These are phyloP conservation scores for Halictus quadricinctus DNA, from an alignment of 2,888 invertebrate species.

Conservation along the genomic window DNA sequence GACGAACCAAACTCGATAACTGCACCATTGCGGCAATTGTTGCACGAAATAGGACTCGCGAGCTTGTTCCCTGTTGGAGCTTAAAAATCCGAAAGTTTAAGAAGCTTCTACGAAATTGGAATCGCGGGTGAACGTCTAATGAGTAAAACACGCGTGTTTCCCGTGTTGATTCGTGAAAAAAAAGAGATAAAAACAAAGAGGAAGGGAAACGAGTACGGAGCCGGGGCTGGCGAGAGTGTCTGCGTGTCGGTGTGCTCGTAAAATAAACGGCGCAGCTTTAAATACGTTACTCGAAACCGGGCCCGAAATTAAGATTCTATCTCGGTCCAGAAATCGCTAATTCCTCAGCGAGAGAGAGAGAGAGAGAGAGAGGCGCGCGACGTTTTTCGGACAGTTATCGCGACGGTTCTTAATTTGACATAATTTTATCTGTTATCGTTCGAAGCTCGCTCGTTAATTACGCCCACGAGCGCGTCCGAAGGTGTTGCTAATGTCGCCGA, in stretches of 20 bases:
- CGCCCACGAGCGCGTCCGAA: not conserved
- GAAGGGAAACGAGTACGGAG: not conserved
- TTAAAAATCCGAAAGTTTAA: not conserved
- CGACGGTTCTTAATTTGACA: constrained; percentile 20
- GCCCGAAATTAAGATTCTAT: constrained; percentile 28
- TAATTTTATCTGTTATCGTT: constrained; percentile 29
- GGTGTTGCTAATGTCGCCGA: constrained; percentile 1
- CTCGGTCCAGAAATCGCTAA: not conserved
- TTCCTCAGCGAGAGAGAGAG: not conserved
- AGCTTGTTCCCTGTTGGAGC: not conserved
- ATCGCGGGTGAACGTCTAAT: not conserved
- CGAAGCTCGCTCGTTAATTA: constrained; percentile 22
- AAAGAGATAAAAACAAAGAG: not conserved
- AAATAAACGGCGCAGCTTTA: constrained; percentile 5
- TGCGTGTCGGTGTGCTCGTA: not conserved
- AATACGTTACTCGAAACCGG: constrained; percentile 21
- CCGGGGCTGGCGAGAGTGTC: not conserved
- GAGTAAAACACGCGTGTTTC: not conserved
- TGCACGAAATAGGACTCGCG: not conserved
- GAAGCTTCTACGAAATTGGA: not conserved
- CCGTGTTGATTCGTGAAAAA: not conserved
- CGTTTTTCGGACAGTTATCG: constrained; percentile 19
- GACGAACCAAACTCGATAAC: not conserved
- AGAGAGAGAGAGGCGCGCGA: no score
- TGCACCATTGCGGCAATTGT: not conserved